Evolutionary conservation across 2,888 invertebrate species (phyloP).

Genomic region (Tetranychus piercei): DNA sequence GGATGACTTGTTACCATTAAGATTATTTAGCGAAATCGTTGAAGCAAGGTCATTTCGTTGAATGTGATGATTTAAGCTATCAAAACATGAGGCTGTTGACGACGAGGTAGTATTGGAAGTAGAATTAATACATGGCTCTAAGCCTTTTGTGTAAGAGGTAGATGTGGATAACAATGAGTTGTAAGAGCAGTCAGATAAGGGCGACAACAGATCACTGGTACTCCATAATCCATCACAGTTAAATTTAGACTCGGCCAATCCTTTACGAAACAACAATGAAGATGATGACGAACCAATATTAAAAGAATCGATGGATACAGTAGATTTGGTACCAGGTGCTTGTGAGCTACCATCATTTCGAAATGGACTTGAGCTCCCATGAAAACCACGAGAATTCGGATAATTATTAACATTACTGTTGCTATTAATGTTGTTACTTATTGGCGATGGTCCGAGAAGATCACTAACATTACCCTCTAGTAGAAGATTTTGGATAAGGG

Average conservation of each 20-base stretch:
- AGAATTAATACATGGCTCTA: conserved; percentile 4
- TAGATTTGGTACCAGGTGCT: not conserved
- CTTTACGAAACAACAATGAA: not conserved
- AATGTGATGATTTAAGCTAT: not conserved
- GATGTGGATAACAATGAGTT: not conserved
- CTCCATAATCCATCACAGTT: conserved; percentile 1
- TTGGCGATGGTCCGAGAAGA: not conserved
- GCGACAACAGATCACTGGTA: not conserved
- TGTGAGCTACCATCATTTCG: not conserved
- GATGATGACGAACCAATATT: not conserved
- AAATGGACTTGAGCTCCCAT: not conserved
- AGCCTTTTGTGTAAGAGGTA: not conserved
- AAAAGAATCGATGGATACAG: not conserved
- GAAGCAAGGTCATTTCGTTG: conserved; percentile 2
- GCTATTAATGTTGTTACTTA: not conserved
- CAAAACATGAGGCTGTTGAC: not conserved
- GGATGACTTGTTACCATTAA: not conserved
- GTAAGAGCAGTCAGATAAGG: conserved; percentile 7
- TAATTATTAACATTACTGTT: not conserved
- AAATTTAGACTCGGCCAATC: not conserved
- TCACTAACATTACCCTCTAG: not conserved
- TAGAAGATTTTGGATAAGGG: conserved; percentile 9
- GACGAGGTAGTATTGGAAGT: not conserved
- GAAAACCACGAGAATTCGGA: not conserved
- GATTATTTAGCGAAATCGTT: not conserved